These are phyloP conservation scores for Platorchestia sp. DNA, from an alignment of 1,140 invertebrate species.

Conservation along the genomic window DNA sequence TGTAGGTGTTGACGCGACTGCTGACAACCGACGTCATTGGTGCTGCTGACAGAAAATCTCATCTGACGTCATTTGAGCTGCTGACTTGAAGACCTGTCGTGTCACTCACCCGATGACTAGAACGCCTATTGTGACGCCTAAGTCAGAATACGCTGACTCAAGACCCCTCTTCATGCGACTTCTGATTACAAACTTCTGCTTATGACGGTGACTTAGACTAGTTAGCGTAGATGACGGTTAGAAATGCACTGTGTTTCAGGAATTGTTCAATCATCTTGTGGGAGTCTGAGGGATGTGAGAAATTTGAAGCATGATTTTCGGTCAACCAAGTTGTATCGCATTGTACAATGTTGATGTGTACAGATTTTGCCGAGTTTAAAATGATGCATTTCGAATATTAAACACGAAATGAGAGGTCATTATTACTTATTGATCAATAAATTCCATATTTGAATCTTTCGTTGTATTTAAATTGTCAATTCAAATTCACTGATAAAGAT, in stretches of 20 bases:
- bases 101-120: not conserved
- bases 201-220: slow-evolving; percentile 3
- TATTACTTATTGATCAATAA: too few species aligned
- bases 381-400: not conserved
- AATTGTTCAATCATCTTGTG: not conserved
- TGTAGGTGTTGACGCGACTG: slow-evolving; percentile 30
- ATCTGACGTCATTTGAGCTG: slow-evolving; percentile 19
- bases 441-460: too few species aligned
- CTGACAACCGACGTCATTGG: not conserved
- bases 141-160: not conserved
- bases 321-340: not conserved
- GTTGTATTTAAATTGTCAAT: too few species aligned
- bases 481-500: too few species aligned
- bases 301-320: not conserved
- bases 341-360: not conserved
- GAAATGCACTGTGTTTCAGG: not conserved
- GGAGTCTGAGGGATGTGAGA: not conserved
- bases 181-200: not conserved
- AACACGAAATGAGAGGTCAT: not conserved
- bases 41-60: slow-evolving; percentile 4
- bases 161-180: not conserved
- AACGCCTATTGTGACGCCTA: not conserved
- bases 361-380: not conserved
- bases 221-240: not conserved
- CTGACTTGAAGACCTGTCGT: not conserved